Base-by-base conservation (phyloP, 2,113 vertebrate genomes). In the Murina feae region DNA sequence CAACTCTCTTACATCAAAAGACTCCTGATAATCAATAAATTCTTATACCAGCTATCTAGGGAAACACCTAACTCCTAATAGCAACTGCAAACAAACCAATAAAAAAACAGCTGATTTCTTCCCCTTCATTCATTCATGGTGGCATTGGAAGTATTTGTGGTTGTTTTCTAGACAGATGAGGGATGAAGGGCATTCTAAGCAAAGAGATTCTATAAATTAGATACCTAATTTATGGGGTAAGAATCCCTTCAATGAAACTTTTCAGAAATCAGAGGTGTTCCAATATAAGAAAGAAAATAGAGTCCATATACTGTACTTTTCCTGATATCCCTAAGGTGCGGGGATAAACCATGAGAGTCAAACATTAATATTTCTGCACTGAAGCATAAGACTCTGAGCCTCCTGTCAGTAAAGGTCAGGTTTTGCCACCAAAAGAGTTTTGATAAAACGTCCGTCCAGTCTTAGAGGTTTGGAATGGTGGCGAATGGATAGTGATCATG, bases 81-180 rank as follows among this genome's bases (percentile, higher is more conserved):
- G 74, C 23, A 63, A 96, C 47, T 78, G 21, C 18, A 37, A 16
- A 28, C 55, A 39, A 58, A 51, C 3, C 25, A 60, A 60, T 60
- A 30, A 74, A 53, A 53, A 85, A 23, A 69, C 17, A 60, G 4
- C 82, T 28, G 13, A 80, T 81, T 81, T 68, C 35, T 9, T 60
- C 25, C 87, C 44, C 37, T 95, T 78, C 68, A 14, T 82, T 89
- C 74, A 71, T 84, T 88, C 75, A 68, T 4, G 7, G 28, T 76
- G 80, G 71, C 55, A 76, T 95, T 86, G 84, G 75, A 96, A 91
- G 79, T 87, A 74, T 58, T 75, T 37, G 25, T 87, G 42, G 53
- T 25, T 75, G 21, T 79, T 95, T 86, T 86, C 63, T 71, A 63
- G 44, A 94, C 51, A 83, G 39, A 85, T 66, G 78, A 80, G 42